phyloP scores from a whole-genome alignment of 1,140 invertebrate genomes.

The Galleria mellonella region DNA sequence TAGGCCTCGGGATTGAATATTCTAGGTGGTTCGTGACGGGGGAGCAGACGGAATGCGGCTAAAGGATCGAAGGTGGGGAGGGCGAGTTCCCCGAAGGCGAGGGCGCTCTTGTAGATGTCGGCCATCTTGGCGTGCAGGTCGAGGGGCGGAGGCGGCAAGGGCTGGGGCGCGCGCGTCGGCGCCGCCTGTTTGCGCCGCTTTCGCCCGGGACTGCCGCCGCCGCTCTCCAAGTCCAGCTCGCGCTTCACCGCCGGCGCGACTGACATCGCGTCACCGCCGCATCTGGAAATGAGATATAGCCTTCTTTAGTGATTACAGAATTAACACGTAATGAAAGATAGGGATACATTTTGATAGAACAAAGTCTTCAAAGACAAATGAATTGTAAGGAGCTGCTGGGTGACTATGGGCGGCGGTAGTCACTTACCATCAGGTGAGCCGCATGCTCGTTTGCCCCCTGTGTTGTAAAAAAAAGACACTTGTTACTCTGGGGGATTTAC shows the following conservation, averaged over 20 bases:
- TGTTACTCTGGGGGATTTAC: no score
- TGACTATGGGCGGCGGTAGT: no score
- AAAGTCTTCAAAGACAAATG: conserved; percentile 4
- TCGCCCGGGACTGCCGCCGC: conserved; percentile 53
- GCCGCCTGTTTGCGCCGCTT: conserved; percentile 69
- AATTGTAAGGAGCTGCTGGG: no score
- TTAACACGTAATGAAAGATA: background rate
- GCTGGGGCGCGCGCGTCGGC: conserved; percentile 43
- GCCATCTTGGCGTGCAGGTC: conserved; percentile 72
- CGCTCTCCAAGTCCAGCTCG: conserved; percentile 53
- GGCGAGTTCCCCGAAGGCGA: conserved; percentile 66
- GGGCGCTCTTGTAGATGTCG: conserved; percentile 71
- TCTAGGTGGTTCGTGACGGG: conserved; percentile 80
- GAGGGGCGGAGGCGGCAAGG: conserved; percentile 30
- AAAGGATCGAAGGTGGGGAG: conserved; percentile 67
- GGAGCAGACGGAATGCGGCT: conserved; percentile 72
- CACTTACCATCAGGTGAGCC: no score
- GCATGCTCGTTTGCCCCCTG: no score
- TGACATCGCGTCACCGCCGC: conserved; percentile 72
- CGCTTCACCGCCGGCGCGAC: conserved; percentile 69
- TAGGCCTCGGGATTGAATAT: conserved; percentile 98
- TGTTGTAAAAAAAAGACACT: no score
- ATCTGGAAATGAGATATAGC: conserved; percentile 41
- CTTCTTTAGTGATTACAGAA: background rate
- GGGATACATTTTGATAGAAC: background rate